These are phyloP conservation scores for Drosophila nigromelanica DNA, from an alignment of 1,140 invertebrate genomes.

Conservation along the genomic window DNA sequence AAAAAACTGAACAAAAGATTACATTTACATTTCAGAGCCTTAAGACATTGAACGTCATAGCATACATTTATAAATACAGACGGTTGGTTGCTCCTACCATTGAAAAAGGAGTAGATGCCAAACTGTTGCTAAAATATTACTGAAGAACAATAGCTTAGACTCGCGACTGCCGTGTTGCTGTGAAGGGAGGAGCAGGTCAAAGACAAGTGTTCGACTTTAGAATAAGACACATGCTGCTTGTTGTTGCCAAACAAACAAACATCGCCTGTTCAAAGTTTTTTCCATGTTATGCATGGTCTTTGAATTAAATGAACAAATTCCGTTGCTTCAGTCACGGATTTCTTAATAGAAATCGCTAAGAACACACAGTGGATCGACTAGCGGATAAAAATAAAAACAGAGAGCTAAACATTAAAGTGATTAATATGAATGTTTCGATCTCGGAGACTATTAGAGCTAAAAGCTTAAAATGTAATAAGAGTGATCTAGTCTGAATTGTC, in stretches of 20 bases:
- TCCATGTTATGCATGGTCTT: constrained; percentile 13
- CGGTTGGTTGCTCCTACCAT: background rate
- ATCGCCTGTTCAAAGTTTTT: constrained; percentile 19
- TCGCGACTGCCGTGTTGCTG: background rate
- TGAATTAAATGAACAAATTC: constrained; percentile 48
- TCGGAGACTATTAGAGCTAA: too few species aligned
- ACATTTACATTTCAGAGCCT: constrained; percentile 33
- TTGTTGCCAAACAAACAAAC: constrained; percentile 9
- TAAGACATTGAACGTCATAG: background rate
- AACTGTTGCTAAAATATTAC: constrained; percentile 7
- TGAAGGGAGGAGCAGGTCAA: constrained; percentile 7
- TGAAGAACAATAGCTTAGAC: constrained; percentile 53
- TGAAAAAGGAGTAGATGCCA: background rate
- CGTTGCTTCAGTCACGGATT: constrained; percentile 48
- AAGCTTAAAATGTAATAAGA: too few species aligned
- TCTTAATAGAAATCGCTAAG: constrained; percentile 5
- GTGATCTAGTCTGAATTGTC: too few species aligned
- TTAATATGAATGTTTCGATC: background rate
- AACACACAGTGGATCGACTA: background rate
- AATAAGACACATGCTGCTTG: constrained; percentile 27
- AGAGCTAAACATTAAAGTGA: constrained; percentile 8
- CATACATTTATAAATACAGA: constrained; percentile 2
- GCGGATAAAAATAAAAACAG: background rate
- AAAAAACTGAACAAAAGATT: constrained; percentile 39
- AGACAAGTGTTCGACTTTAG: constrained; percentile 29